Evolutionary conservation across 2,888 invertebrate genomes (phyloP).

Genomic region (Ommatoiulus sabulosus): DNA sequence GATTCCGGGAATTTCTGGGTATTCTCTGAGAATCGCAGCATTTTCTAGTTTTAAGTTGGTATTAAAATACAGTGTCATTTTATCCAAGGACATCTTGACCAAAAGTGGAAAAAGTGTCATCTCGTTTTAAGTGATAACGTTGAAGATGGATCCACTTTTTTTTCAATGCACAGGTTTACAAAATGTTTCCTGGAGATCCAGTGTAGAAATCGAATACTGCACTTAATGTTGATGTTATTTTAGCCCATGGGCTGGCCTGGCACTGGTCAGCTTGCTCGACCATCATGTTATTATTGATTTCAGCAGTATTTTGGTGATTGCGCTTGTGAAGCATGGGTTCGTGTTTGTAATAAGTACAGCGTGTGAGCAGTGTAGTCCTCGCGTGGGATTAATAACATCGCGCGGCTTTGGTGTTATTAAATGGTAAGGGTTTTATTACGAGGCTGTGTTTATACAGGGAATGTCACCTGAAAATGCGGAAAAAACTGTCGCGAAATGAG

Average conservation of each 20-base stretch:
- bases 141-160: too few relatives aligned
- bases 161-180: too few relatives aligned
- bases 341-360: neutral
- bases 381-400: neutral
- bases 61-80: too few relatives aligned
- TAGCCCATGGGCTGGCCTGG: neutral
- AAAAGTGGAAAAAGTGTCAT: too few relatives aligned
- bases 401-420: neutral
- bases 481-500: neutral
- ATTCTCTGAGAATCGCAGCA: too few relatives aligned
- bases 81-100: too few relatives aligned
- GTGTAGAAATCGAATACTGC: too few relatives aligned
- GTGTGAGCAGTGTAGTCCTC: neutral
- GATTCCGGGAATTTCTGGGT: too few relatives aligned
- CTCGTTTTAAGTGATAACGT: too few relatives aligned
- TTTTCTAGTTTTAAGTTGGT: too few relatives aligned
- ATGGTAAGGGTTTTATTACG: neutral
- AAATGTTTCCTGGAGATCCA: too few relatives aligned
- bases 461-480: neutral
- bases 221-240: too few relatives aligned
- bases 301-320: neutral
- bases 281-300: neutral
- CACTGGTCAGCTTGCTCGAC: neutral
- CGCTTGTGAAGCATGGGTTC: neutral
- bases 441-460: neutral